phyloP scores from a whole-genome alignment of 1,140 invertebrate genomes.

The Diorhabda elongata region DNA sequence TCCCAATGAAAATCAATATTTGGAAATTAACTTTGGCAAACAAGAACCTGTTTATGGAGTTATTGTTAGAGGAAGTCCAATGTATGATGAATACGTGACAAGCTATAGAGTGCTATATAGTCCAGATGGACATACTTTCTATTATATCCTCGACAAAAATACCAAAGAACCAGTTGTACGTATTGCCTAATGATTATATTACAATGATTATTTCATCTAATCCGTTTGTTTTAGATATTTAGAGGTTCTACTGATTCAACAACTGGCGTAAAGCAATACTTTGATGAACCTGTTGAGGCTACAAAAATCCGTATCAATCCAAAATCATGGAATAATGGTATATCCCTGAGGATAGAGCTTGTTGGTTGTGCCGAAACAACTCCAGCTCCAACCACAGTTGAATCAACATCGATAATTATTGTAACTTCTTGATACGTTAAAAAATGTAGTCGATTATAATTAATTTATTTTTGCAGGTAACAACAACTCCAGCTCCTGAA shows the following conservation, averaged over 20 bases:
- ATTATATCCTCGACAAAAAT: constrained; percentile 33
- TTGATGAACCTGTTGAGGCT: constrained; percentile 67
- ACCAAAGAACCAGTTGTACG: constrained; percentile 13
- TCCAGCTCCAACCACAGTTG: background rate
- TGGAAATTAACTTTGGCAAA: constrained; percentile 64
- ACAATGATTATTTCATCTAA: constrained; percentile 24
- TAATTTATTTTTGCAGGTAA: background rate
- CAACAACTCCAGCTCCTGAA: constrained; percentile 18
- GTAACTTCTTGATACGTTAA: background rate
- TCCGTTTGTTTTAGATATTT: constrained; percentile 28
- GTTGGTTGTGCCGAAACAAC: constrained; percentile 61
- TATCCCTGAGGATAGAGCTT: constrained; percentile 69
- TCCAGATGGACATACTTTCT: constrained; percentile 26
- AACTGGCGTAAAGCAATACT: constrained; percentile 59
- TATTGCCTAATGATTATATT: constrained; percentile 1
- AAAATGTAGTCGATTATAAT: background rate
- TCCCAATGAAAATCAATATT: constrained; percentile 57
- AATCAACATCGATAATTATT: background rate
- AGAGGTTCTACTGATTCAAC: constrained; percentile 63
- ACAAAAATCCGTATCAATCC: constrained; percentile 67
- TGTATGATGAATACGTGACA: constrained; percentile 67
- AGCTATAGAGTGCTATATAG: constrained; percentile 70
- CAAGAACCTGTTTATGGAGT: constrained; percentile 69
- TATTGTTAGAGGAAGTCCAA: constrained; percentile 61
- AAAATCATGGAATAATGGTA: constrained; percentile 69